Evolutionary conservation across 2,113 vertebrate species (phyloP).

Genomic region (Scalopus aquaticus): DNA sequence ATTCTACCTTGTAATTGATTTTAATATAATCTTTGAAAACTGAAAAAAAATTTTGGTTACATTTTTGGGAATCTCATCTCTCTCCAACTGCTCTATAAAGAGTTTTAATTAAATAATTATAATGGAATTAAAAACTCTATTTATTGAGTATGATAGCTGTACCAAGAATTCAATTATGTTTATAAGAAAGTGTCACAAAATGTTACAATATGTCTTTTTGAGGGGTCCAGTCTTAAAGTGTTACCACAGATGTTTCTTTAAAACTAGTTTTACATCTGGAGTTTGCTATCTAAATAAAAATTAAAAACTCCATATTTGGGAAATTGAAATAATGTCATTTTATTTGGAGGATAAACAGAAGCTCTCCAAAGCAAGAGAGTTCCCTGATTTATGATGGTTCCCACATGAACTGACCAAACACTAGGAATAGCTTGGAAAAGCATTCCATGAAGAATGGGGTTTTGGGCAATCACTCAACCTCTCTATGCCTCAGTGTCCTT

Average conservation of each 20-base stretch:
- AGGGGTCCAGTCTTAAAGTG: neutral
- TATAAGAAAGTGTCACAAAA: slow-evolving; percentile 4
- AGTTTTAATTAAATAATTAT: neutral
- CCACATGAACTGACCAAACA: neutral
- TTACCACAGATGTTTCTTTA: neutral
- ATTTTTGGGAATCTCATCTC: neutral
- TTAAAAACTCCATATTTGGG: neutral
- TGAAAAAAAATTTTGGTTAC: neutral
- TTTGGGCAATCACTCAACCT: neutral
- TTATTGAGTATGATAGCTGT: neutral
- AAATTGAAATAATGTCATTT: neutral
- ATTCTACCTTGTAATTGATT: neutral
- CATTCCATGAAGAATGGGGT: neutral
- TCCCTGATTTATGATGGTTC: neutral
- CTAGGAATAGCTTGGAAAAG: neutral
- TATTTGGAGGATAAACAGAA: neutral
- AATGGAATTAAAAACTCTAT: slow-evolving; percentile 29
- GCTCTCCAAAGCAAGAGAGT: neutral
- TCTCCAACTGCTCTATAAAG: neutral
- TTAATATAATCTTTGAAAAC: slow-evolving; percentile 18
- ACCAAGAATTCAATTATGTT: neutral
- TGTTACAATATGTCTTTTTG: neutral
- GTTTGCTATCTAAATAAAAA: neutral
- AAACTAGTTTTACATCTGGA: neutral
- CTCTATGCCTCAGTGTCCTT: neutral